These are phyloP conservation scores for Rhinoraja longicauda DNA, from an alignment of 2,797 vertebrate genomes.

Conservation along the genomic window DNA sequence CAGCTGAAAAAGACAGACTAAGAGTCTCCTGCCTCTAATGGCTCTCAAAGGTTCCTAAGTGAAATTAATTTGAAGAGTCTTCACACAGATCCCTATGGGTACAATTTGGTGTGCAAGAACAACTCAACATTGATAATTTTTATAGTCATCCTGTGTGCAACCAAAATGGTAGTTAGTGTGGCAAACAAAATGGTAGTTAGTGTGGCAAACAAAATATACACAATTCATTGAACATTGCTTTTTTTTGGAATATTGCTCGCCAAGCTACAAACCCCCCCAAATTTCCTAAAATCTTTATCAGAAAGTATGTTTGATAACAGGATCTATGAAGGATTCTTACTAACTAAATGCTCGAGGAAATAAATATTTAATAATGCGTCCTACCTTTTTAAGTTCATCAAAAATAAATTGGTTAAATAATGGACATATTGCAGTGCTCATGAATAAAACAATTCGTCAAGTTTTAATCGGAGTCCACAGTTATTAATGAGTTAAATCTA, in stretches of 20 bases:
- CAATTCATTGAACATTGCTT: neutral
- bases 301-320: too few relatives aligned
- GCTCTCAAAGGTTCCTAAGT: slow-evolving; percentile 33
- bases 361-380: neutral
- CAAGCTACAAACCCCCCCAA: too few relatives aligned
- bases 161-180: neutral
- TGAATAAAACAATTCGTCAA: neutral
- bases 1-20: slow-evolving; percentile 26
- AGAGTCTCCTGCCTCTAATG: slow-evolving; percentile 25
- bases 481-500: neutral
- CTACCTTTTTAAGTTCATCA: neutral
- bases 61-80: slow-evolving; percentile 26
- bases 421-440: neutral
- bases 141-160: neutral
- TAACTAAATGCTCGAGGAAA: neutral
- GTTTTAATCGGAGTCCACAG: neutral
- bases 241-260: neutral
- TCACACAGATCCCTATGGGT: slow-evolving; percentile 25
- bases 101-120: neutral
- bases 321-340: neutral
- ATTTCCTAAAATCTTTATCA: neutral
- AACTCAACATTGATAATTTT: slow-evolving; percentile 8
- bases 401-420: neutral
- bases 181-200: neutral
- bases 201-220: neutral